A percentile compares a stretch with the other conserved stretches of the same genome.
phyloP scores from a whole-genome alignment of 2,888 invertebrate genomes.

The Hipparchia semele region DNA sequence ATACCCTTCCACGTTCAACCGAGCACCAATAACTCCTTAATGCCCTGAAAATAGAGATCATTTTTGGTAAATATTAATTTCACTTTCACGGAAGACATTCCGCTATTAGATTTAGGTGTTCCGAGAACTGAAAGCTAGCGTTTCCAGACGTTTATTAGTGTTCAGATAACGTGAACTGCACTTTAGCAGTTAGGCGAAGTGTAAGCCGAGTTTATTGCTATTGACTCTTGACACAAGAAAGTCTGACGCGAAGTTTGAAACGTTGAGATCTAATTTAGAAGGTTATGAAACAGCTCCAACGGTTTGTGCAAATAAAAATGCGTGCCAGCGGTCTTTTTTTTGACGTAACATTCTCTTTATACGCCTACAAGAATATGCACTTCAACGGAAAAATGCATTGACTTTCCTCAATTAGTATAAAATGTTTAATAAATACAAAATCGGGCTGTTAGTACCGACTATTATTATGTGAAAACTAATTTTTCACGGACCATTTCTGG shows the following conservation, averaged over 20 bases:
- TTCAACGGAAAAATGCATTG: slow-evolving; percentile 3
- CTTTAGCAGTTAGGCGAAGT: slow-evolving; percentile 33
- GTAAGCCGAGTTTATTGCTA: slow-evolving; percentile 32
- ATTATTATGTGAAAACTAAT: too few relatives aligned
- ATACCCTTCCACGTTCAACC: slow-evolving; percentile 31
- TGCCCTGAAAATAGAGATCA: slow-evolving; percentile 38
- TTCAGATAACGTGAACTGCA: slow-evolving; percentile 36
- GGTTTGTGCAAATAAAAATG: neutral
- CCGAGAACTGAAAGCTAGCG: slow-evolving; percentile 54
- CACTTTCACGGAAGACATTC: slow-evolving; percentile 63
- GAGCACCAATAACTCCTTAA: slow-evolving; percentile 33
- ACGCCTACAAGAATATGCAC: neutral
- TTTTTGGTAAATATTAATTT: slow-evolving; percentile 41
- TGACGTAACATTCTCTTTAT: neutral
- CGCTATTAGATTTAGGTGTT: slow-evolving; percentile 61
- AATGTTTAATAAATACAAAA: too few relatives aligned
- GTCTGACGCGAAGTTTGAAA: slow-evolving; percentile 12
- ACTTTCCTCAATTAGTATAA: neutral
- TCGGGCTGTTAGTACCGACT: too few relatives aligned
- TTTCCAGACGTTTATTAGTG: slow-evolving; percentile 53
- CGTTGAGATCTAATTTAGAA: slow-evolving; percentile 16
- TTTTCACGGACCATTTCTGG: too few relatives aligned
- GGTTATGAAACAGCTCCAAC: slow-evolving; percentile 8
- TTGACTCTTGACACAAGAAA: slow-evolving; percentile 39
- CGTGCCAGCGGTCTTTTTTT: neutral